phyloP scores from a whole-genome alignment of 2,888 invertebrate species.

The Andrena fulva region DNA sequence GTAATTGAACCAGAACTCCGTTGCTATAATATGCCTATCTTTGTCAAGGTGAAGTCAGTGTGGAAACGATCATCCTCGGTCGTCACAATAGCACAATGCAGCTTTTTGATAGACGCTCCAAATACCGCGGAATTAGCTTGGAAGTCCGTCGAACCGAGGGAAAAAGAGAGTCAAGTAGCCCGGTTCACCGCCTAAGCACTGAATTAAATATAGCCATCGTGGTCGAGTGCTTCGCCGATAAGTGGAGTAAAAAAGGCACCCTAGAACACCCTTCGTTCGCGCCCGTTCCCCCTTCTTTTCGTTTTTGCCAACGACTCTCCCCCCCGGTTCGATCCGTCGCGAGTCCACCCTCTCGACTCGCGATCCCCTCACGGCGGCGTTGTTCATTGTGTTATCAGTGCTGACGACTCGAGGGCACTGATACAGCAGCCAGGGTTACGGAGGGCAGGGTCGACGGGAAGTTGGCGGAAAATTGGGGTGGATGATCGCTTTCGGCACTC shows the following conservation, averaged over 20 bases:
- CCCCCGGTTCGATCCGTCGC: neutral
- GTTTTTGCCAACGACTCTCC: neutral
- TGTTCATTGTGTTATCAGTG: conserved; percentile 5
- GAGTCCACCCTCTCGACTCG: conserved; percentile 13
- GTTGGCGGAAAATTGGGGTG: neutral
- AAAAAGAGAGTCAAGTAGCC: conserved; percentile 49
- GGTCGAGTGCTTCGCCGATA: conserved; percentile 57
- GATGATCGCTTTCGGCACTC: neutral
- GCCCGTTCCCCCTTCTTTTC: conserved; percentile 1
- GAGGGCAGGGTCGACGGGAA: neutral
- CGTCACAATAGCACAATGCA: neutral
- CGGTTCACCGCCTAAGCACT: conserved; percentile 51
- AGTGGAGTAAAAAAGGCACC: conserved; percentile 47
- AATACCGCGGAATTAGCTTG: conserved; percentile 26
- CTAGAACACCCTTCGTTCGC: conserved; percentile 18
- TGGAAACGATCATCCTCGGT: neutral
- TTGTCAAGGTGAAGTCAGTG: no score
- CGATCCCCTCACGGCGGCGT: neutral
- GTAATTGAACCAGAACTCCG: no score
- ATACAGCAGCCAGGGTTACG: neutral
- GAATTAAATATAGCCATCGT: conserved; percentile 65
- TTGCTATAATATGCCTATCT: no score
- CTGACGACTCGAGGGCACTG: neutral
- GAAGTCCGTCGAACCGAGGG: conserved; percentile 47
- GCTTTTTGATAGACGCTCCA: conserved; percentile 23